Conservation (phyloP, 37 sponge, comb jelly and placozoan species). For the Spongia lamella region DNA sequence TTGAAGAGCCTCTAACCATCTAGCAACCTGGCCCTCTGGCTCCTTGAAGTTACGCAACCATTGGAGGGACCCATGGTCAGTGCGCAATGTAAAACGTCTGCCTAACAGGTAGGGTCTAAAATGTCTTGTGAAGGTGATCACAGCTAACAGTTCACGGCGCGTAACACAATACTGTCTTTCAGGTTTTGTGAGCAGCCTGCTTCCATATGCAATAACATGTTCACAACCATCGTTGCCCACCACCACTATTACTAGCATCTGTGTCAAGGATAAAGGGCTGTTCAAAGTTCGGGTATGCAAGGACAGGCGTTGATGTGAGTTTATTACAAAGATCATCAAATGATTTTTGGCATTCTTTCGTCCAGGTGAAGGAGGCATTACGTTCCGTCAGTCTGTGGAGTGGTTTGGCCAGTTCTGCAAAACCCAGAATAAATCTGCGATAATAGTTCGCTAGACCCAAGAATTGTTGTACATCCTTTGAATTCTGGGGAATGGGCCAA, state of each 20-base stretch:
- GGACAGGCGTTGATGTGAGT: not conserved
- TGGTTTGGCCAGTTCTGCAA: slow-evolving; percentile 4
- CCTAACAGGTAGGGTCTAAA: not conserved
- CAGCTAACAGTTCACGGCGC: slow-evolving; percentile 1
- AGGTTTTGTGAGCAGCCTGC: not conserved
- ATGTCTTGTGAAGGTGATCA: not conserved
- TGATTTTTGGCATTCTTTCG: not conserved
- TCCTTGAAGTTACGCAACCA: slow-evolving; percentile 6
- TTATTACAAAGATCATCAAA: not conserved
- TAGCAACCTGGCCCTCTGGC: not conserved
- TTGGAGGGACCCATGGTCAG: slow-evolving; percentile 9
- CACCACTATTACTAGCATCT: no score
- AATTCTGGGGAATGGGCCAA: no score
- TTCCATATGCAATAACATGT: not conserved
- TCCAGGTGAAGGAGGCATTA: not conserved
- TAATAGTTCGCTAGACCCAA: not conserved
- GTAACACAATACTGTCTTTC: slow-evolving; percentile 4
- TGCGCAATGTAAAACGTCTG: not conserved
- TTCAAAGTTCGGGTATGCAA: no score
- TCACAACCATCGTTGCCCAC: no score
- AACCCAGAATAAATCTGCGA: not conserved
- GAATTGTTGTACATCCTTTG: no score
- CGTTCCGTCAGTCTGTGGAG: slow-evolving; percentile 6
- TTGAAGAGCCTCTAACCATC: no score
- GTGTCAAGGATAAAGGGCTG: no score